Base-by-base conservation (phyloP, 30 jellyfish, hydroid and myxozoan species). In the Aurelia aurita region DNA sequence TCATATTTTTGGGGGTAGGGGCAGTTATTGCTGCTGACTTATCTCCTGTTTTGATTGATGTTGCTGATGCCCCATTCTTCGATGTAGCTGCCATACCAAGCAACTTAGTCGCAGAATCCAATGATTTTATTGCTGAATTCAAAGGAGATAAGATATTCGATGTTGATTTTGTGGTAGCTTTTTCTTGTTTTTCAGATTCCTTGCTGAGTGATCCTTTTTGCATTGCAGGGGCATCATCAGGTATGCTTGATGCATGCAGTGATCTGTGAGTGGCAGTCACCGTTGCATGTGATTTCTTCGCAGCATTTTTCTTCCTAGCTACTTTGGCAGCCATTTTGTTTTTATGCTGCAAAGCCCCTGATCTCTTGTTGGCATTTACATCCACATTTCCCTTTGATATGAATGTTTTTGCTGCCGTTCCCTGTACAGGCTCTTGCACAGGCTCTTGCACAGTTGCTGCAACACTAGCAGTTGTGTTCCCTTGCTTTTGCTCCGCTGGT, bases 61-160 rank as follows among this genome's bases (percentile, higher is more conserved):
- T 29, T 15, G 90, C 43, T 21, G 46, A 19, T 28, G 49, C 55
- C 51, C 51, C 51, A 39, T 39, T 39, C 26, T 47, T 45, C 13
- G 82, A 35, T 2, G 90, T 60, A 19, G 90, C 45, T 0, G 87
- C 93, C 71, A 45, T 57, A 23, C 93, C 93, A 20, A 83, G 73
- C 22, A 83, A 83, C 32, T 83, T 83, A 20, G 93, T 69, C 43
- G 93, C 93, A 14, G 93, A 83, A 45, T 83, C 93, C 22, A 83
- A 20, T 14, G 93, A 83, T 26, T 83, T 83, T 6, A 83, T 83
- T 18, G 93, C 93, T 16, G 83, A 49, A 69, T 72, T 83, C 53
- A 83, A 59, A 2, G 93, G 93, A n/a, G 67, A 46, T 5, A 83
- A 20, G 2, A 70, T 8, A 60, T 31, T 71, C 1, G 93, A 34